phyloP scores from a whole-genome alignment of 2,797 vertebrate species.

The Scomberomorus guttatus region DNA sequence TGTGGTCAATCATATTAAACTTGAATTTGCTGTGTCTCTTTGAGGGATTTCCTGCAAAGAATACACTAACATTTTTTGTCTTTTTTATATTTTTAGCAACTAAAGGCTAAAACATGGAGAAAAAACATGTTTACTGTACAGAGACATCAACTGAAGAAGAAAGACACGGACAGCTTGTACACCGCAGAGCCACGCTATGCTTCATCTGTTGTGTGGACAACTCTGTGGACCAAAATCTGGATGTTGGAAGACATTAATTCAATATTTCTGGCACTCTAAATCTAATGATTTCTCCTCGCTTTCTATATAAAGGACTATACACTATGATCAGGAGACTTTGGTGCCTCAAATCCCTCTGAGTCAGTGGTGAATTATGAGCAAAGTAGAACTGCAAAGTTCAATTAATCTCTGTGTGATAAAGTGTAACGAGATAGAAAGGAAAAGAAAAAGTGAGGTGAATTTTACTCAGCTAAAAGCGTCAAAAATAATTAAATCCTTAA shows the following conservation, averaged over 20 bases:
- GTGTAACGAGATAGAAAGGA: not conserved
- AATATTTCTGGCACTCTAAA: constrained; percentile 1
- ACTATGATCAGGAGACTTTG: constrained; percentile 5
- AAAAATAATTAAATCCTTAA: constrained; percentile 13
- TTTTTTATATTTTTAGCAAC: constrained; percentile 57
- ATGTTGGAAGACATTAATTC: constrained; percentile 35
- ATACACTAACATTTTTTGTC: not conserved
- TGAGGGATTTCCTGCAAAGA: constrained; percentile 7
- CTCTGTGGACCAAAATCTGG: constrained; percentile 19
- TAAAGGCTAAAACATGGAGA: constrained; percentile 52
- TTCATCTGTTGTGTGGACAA: constrained; percentile 39
- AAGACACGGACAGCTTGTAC: constrained; percentile 21
- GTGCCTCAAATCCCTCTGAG: constrained; percentile 14
- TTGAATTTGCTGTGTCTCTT: not conserved
- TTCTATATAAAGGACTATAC: constrained; percentile 16
- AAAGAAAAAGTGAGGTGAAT: not conserved
- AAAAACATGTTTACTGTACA: not conserved
- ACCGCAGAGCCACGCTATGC: not conserved
- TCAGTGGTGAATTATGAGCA: not conserved
- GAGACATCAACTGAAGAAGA: constrained; percentile 41
- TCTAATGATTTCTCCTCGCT: not conserved
- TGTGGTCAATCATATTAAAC: constrained; percentile 16
- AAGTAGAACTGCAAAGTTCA: not conserved
- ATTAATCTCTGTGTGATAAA: not conserved
- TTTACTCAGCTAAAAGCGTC: constrained; percentile 2